Percentiles rank a stretch among this genome's conserved stretches.
Conservation (phyloP, 2,797 vertebrate species). For the Saxicola maurus region DNA sequence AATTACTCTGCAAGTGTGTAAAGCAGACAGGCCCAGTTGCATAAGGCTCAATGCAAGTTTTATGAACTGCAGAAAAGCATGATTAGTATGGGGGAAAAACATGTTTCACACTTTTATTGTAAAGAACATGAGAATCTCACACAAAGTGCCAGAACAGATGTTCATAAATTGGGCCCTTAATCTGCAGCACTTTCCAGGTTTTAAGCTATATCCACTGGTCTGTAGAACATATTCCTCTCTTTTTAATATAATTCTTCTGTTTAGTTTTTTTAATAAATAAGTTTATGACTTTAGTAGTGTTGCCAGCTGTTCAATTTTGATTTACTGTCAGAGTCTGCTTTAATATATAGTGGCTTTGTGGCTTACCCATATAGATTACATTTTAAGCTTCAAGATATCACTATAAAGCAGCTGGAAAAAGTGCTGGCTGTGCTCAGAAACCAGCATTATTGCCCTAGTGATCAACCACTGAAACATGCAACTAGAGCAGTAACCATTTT, state of each 20-base stretch:
- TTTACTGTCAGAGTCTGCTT: constrained; percentile 64
- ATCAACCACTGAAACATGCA: constrained; percentile 51
- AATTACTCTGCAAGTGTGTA: constrained; percentile 52
- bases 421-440: constrained; percentile 54
- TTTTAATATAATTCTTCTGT: constrained; percentile 67
- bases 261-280: constrained; percentile 69
- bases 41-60: constrained; percentile 31
- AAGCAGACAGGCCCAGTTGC: constrained; percentile 32
- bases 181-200: constrained; percentile 67
- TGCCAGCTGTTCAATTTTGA: constrained; percentile 67
- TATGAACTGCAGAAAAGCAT: constrained; percentile 65
- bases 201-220: constrained; percentile 50
- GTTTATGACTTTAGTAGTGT: constrained; percentile 59
- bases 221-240: constrained; percentile 50
- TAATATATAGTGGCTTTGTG: constrained; percentile 70
- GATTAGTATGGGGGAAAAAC: not conserved
- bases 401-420: constrained; percentile 66
- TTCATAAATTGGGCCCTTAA: constrained; percentile 61
- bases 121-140: constrained; percentile 50
- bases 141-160: constrained; percentile 65
- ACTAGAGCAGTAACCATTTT: constrained; percentile 19
- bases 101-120: constrained; percentile 58
- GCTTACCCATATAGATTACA: constrained; percentile 67
- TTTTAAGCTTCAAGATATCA: constrained; percentile 70
- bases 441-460: constrained; percentile 30